Base-by-base conservation (phyloP, 1,140 invertebrate species). In the Tetragonula clypearis region DNA sequence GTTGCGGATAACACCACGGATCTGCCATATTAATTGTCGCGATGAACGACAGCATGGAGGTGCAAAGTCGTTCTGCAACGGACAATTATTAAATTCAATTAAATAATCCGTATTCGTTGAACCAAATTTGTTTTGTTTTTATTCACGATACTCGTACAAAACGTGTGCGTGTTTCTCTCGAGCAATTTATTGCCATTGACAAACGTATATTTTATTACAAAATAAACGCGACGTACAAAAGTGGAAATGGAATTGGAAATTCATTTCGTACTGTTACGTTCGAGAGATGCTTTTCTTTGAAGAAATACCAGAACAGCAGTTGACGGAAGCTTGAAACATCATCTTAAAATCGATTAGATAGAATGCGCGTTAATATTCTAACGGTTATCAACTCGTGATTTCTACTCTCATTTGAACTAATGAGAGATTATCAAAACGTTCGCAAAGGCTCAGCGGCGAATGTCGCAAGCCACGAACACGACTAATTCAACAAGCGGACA, bases 401-500 rank as follows among this genome's bases (percentile, higher is more conserved):
- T 5, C 1, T 23, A 71, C 41, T 19, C 41, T 19, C 15, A 35
- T 0, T 11, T 23, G 4, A 11, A 19, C 41, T 49, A 2, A 21
- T 2, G 30, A 21, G 8, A 4, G 14, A 60, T 78, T 78, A n/a
- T 53, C 41, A n/a, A 26, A 53, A 21, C 41, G 12, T 53, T 26
- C n/a, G 14, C 12, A 49, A 53, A 11, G 30, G 55, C 60, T 60
- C 21, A 30, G 9, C 30, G 12, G 19, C 74, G 21, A 76, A 21
- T 60, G 74, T 60, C 8, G 35, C 30, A n/a, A 58, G 21, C 5
- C 49, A 30, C 35, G 49, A 72, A 81, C 69, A 35, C 9, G n/a
- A 72, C 23, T 72, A 81, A 81, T 62, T 81, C n/a, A 81, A 60
- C 72, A 71, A 81, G 12, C 19, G 19, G 41, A 26, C 68, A 53